These are phyloP conservation scores for Ectobius pallidus DNA, from an alignment of 2,888 invertebrate species.

Conservation along the genomic window DNA sequence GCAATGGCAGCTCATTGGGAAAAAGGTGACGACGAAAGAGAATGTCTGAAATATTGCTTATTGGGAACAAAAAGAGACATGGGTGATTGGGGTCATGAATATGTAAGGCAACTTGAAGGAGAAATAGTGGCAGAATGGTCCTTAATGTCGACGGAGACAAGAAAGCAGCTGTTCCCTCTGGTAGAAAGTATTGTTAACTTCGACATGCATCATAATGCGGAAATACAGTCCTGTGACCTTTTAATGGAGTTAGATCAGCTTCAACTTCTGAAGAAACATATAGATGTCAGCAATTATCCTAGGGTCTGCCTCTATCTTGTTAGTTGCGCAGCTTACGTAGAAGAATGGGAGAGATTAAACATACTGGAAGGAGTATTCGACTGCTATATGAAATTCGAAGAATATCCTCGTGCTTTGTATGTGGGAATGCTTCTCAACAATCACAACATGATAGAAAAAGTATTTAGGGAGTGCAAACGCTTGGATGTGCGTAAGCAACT, in stretches of 20 bases:
- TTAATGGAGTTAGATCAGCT: constrained; percentile 96
- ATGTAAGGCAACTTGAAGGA: constrained; percentile 81
- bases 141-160: constrained; percentile 52
- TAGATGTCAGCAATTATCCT: constrained; percentile 75
- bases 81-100: constrained; percentile 99
- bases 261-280: constrained; percentile 82
- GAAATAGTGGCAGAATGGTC: constrained; percentile 89
- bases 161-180: constrained; percentile 69
- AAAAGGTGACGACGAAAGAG: constrained; percentile 59
- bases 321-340: constrained; percentile 94
- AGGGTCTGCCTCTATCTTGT: constrained; percentile 20
- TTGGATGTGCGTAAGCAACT: constrained; percentile 90
- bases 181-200: constrained; percentile 90
- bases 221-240: constrained; percentile 97
- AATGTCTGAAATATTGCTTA: constrained; percentile 91
- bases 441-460: constrained; percentile 47
- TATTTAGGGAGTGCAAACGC: constrained; percentile 82
- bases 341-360: constrained; percentile 89
- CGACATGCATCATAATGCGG: constrained; percentile 97
- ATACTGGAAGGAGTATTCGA: constrained; percentile 82
- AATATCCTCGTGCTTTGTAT: constrained; percentile 88
- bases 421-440: constrained; percentile 88
- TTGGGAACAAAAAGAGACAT: constrained; percentile 82
- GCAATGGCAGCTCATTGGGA: constrained; percentile 73
- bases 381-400: constrained; percentile 85